Evolutionary conservation across 1,140 invertebrate species (phyloP), one percentile per base, ranked within the genome.

Genomic region (Drosophila pallidifrons): DNA sequence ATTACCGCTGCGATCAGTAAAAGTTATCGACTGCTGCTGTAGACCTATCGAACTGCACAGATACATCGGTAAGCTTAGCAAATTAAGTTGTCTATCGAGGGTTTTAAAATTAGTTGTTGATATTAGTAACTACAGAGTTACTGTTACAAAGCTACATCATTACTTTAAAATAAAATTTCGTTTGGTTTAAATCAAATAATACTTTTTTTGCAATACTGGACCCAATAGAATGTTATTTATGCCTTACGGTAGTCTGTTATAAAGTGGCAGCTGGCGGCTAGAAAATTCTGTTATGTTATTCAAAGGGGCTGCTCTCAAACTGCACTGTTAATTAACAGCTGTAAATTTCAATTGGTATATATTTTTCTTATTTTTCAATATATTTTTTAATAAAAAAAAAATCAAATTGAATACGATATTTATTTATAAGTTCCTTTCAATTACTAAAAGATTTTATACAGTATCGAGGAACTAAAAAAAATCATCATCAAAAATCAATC

Each of bases 1-100:
- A 67, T 73, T 77, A 83, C 76, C 81, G 80, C 80, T 66, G 58
- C 81, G 81, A 82, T 82, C 80, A 61, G 80, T 71, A 32, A n/a
- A 6, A n/a, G 49, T 28, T 64, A 81, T 75, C 74, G 75, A 77
- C 41, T 58, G 13, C 30, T 32, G 43, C 11, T n/a, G 11, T 8
- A 52, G 52, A 16, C 8, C 6, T 54, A 65, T 59, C 64, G 43
- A 77, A 54, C 3, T 32, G 4, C 7, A 66, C 7, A 66, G 43
- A 63, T 69, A 68, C 3, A 55, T 58, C 45, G 41, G 3, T 5
- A 11, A 45, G 11, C 51, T 13, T n/a, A 11, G 6, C 45, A 13
- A 13, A 28, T 51, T 28, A 15, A 45, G 43, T 3, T 67, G 7
- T 8, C 59, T 51, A 46, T 59, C 63, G 57, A 68, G 68, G 47